Evolutionary conservation across 2,113 vertebrate genomes (phyloP).

Genomic region (Aspidoscelis tigris): DNA sequence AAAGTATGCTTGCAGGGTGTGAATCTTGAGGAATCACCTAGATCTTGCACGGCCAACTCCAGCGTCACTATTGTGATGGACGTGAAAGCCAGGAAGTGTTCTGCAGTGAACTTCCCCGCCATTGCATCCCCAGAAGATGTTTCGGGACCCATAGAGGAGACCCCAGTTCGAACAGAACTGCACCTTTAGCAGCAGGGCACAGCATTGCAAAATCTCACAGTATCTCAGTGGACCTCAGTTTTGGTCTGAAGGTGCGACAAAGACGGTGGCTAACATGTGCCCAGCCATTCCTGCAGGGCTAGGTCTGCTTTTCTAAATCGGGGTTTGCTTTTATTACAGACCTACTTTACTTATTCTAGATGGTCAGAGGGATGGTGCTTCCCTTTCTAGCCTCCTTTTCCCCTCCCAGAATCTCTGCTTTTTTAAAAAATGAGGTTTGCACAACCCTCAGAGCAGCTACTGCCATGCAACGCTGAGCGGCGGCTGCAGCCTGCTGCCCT

Average conservation of each 20-base stretch:
- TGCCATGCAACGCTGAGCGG: rapidly evolving
- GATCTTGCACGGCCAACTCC: no score
- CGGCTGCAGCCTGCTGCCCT: not conserved
- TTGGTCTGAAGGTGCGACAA: not conserved
- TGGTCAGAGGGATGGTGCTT: not conserved
- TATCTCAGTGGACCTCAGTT: not conserved
- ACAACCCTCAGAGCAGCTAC: rapidly evolving
- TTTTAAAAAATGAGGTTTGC: not conserved
- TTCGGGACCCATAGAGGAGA: not conserved
- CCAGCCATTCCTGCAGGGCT: not conserved
- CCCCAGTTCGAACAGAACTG: no score
- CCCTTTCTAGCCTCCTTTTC: no score
- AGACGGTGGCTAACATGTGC: no score
- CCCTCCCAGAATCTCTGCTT: not conserved
- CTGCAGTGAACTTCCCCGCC: not conserved
- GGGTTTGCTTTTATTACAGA: not conserved
- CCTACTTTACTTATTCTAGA: not conserved
- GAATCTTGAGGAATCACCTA: no score
- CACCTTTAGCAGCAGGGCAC: no score
- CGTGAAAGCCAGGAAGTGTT: no score
- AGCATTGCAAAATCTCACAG: no score
- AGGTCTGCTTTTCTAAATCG: not conserved
- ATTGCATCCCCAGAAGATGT: not conserved
- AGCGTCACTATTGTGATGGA: no score
- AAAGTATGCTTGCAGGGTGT: no score